These are phyloP conservation scores for Henricia sp. DNA, from an alignment of 53 echinoderm and acorn worm species.

Conservation along the genomic window DNA sequence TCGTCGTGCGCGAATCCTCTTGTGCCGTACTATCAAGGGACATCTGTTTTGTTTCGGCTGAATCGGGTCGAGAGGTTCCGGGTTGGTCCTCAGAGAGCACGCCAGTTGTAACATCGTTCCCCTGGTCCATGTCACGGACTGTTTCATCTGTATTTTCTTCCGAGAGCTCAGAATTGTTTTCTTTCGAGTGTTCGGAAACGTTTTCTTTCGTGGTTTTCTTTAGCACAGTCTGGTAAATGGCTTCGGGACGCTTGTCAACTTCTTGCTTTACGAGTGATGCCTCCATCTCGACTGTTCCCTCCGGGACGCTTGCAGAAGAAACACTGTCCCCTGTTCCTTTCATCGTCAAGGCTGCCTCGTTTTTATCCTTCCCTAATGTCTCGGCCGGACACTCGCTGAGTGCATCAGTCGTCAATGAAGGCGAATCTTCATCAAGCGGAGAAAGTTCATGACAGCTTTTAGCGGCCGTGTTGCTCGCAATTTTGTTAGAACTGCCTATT, in stretches of 20 bases:
- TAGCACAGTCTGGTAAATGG: conserved; percentile 15
- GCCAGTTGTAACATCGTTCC: background rate
- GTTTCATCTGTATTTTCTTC: background rate
- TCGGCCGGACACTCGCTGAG: background rate
- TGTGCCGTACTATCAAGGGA: background rate
- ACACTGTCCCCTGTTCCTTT: background rate
- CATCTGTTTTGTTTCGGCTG: background rate
- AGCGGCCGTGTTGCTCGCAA: too few species aligned
- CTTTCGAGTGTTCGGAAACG: background rate
- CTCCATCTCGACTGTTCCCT: background rate
- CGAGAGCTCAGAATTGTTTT: background rate
- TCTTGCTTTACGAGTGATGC: background rate
- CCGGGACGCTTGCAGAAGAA: conserved; percentile 10
- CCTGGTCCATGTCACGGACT: conserved; percentile 1
- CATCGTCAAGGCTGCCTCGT: conserved; percentile 21
- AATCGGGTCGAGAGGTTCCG: background rate
- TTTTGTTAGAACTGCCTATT: too few species aligned
- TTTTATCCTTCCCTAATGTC: background rate
- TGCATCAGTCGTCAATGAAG: conserved; percentile 23
- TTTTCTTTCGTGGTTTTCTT: background rate
- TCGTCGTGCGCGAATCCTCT: background rate
- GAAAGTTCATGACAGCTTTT: background rate
- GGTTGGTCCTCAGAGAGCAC: background rate
- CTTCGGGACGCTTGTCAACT: background rate
- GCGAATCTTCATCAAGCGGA: conserved; percentile 19